Conservation (phyloP, 1,140 invertebrate genomes). For the Leptoteleia sp. region DNA sequence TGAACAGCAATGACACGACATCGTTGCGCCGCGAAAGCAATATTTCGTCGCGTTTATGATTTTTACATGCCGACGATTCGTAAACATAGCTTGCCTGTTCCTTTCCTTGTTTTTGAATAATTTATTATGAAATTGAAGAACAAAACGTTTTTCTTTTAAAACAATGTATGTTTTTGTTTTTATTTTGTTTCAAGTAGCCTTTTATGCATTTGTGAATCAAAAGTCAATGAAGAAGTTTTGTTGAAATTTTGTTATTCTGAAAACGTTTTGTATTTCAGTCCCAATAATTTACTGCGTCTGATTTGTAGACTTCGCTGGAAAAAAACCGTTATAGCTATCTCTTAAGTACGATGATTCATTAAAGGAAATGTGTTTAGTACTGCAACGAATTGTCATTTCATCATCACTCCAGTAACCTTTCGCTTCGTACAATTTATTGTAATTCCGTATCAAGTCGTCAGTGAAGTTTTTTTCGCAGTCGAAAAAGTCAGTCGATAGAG, state of each 20-base stretch:
- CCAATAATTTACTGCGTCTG: too few species aligned
- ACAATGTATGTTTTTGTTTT: too few species aligned
- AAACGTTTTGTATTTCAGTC: too few species aligned
- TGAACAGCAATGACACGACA: constrained; percentile 33
- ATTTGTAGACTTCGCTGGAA: too few species aligned
- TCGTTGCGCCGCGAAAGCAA: constrained; percentile 39
- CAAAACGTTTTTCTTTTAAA: too few species aligned
- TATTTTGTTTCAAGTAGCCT: too few species aligned
- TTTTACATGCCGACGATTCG: constrained; percentile 17
- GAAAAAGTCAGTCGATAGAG: constrained; percentile 48
- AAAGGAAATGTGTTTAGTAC: constrained; percentile 25
- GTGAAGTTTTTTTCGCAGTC: constrained; percentile 31
- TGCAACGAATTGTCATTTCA: constrained; percentile 1
- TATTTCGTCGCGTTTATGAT: constrained; percentile 14
- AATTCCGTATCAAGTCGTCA: constrained; percentile 18
- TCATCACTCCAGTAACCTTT: background rate
- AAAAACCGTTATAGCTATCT: constrained; percentile 42
- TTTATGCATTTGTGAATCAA: too few species aligned
- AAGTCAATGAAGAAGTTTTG: too few species aligned
- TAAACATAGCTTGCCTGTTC: too few species aligned
- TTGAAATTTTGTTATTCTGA: too few species aligned
- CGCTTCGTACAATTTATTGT: constrained; percentile 21
- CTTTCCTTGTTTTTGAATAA: too few species aligned
- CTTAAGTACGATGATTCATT: constrained; percentile 40
- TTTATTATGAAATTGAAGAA: too few species aligned